Evolutionary conservation across 1,140 invertebrate genomes (phyloP).

Genomic region (Acyrthosiphon pisum): DNA sequence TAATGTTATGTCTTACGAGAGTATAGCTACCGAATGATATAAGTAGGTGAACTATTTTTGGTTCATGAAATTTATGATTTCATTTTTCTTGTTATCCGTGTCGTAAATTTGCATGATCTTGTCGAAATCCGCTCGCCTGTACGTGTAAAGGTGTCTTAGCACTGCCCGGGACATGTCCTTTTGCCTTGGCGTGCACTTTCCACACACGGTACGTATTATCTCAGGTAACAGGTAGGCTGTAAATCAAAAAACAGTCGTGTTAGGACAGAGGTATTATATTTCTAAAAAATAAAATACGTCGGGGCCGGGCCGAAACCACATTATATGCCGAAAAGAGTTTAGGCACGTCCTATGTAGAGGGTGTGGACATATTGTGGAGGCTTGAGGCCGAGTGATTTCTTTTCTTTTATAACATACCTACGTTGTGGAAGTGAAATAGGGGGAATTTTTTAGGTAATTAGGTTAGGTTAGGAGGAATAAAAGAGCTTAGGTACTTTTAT

Average conservation of each 20-base stretch:
- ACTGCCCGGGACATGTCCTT: neutral
- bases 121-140: neutral
- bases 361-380: too few species aligned
- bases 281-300: neutral
- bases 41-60: neutral
- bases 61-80: neutral
- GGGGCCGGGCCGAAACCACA: too few species aligned
- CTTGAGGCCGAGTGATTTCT: too few species aligned
- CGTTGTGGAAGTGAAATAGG: too few species aligned
- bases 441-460: too few species aligned
- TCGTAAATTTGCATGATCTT: conserved; percentile 21
- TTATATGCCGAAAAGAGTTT: neutral
- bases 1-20: neutral
- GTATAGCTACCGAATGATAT: neutral
- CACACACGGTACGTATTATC: neutral
- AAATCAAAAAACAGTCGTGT: neutral
- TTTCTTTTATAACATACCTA: too few species aligned
- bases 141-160: neutral
- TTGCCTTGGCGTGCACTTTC: neutral
- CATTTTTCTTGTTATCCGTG: neutral
- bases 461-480: too few species aligned
- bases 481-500: too few species aligned
- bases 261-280: neutral
- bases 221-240: conserved; percentile 17
- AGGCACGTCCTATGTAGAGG: too few species aligned